A percentile compares a stretch with the other conserved stretches of the same genome.
Conservation (phyloP, 2,113 vertebrate species). For the Platichthys stellatus region DNA sequence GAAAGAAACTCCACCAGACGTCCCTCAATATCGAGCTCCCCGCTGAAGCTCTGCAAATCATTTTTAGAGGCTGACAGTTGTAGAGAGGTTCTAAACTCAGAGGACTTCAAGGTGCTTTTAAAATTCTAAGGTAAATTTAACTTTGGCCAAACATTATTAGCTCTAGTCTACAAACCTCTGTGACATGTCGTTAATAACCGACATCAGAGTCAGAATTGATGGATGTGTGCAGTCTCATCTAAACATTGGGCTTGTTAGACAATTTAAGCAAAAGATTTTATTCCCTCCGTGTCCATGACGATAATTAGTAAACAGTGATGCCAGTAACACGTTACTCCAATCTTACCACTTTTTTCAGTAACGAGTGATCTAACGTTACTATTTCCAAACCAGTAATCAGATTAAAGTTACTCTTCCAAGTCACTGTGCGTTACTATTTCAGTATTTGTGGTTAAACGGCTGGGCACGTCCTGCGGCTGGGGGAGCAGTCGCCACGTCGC, state of each 20-base stretch:
- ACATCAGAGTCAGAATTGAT: slow-evolving; percentile 14
- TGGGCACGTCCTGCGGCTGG: too few relatives aligned
- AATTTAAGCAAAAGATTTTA: neutral
- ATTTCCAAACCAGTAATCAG: too few relatives aligned
- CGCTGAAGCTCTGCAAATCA: slow-evolving; percentile 42
- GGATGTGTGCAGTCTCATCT: neutral
- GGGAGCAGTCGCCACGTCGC: too few relatives aligned
- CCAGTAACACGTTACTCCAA: too few relatives aligned
- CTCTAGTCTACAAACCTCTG: neutral
- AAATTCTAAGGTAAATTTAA: slow-evolving; percentile 45
- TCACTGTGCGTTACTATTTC: too few relatives aligned
- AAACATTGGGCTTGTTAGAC: neutral
- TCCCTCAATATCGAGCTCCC: slow-evolving; percentile 43
- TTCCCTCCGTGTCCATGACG: neutral
- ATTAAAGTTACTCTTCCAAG: too few relatives aligned
- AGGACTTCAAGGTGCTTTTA: slow-evolving; percentile 56
- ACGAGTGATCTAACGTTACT: too few relatives aligned
- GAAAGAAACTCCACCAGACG: slow-evolving; percentile 50
- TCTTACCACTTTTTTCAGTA: too few relatives aligned
- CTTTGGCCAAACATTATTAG: slow-evolving; percentile 24
- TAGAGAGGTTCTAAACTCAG: slow-evolving; percentile 39
- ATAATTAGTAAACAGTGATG: too few relatives aligned
- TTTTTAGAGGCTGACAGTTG: slow-evolving; percentile 50
- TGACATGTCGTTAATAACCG: slow-evolving; percentile 1
- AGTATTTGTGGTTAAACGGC: too few relatives aligned